Percentiles rank a stretch among this genome's conserved stretches.
phyloP scores from a whole-genome alignment of 2,797 vertebrate genomes.

The Cyprinella venusta region DNA sequence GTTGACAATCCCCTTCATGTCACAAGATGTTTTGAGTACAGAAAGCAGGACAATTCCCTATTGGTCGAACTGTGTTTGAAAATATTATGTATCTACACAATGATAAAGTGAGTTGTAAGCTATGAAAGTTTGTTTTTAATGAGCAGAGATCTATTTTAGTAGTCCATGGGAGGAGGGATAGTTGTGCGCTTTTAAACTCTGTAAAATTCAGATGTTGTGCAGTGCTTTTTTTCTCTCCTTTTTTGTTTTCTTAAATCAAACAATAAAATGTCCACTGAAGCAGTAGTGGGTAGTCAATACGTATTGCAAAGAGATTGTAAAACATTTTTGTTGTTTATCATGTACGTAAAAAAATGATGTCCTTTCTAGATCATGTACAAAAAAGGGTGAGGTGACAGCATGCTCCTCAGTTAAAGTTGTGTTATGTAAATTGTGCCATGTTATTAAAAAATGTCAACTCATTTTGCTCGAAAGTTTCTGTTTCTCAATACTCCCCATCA shows the following conservation, averaged over 20 bases:
- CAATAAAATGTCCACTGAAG: slow-evolving; percentile 91
- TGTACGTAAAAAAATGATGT: slow-evolving; percentile 92
- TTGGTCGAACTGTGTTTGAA: slow-evolving; percentile 95
- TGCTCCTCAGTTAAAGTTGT: slow-evolving; percentile 98
- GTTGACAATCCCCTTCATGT: slow-evolving; percentile 79
- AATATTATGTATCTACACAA: slow-evolving; percentile 93
- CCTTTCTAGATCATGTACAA: slow-evolving; percentile 96
- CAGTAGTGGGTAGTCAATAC: slow-evolving; percentile 94
- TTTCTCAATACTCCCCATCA: neutral
- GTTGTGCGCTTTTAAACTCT: slow-evolving; percentile 97
- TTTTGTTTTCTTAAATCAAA: slow-evolving; percentile 75
- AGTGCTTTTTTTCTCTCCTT: slow-evolving; percentile 77
- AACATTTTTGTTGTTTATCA: slow-evolving; percentile 95
- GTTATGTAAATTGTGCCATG: slow-evolving; percentile 99
- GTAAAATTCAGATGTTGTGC: slow-evolving; percentile 97
- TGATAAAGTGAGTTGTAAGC: slow-evolving; percentile 77
- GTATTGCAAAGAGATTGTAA: slow-evolving; percentile 98
- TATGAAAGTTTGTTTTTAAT: slow-evolving; percentile 91
- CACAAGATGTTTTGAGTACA: slow-evolving; percentile 92
- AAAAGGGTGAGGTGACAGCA: slow-evolving; percentile 90
- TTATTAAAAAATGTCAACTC: slow-evolving; percentile 99
- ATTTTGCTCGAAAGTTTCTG: slow-evolving; percentile 60
- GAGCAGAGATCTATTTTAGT: slow-evolving; percentile 99
- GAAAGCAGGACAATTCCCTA: slow-evolving; percentile 85
- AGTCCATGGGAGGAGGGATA: slow-evolving; percentile 97